Evolutionary conservation across 1,140 invertebrate genomes (phyloP), one percentile per base, ranked within the genome.

Genomic region (Ericerus pela): DNA sequence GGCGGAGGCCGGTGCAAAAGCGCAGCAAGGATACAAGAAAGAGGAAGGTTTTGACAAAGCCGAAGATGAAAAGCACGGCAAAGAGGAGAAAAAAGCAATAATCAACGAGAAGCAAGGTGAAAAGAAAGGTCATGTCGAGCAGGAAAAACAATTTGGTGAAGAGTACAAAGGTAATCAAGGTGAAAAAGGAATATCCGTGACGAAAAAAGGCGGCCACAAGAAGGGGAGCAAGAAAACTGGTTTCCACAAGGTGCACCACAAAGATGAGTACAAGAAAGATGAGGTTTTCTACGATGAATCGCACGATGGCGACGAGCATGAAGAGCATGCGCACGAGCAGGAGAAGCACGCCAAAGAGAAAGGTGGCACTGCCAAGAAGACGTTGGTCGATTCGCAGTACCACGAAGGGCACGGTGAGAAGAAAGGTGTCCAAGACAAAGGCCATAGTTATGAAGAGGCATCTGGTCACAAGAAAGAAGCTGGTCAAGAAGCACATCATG

Each of bases 251-350:
- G 78, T 76, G 0, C 77, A 78, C 59, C 77, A 78, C 58, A 80
- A 80, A 57, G 79, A 80, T 61, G 79, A 80, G 61, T 73, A 75
- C 61, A 77, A 78, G 53, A 79, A 78, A 64, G 75, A 76, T 10
- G 76, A 79, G 62, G 77, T 74, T 59, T 81, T 74, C 69, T 80
- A 78, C 58, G 79, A 81, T 54, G 78, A 79, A 60, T 73, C 74
- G 16, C 74, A 79, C 60, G 76, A 79, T 60, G 77, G 77, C 62
- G 76, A 73, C 0, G 75, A 76, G 51, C 70, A 73, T 43, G 72
- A 73, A 52, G 68, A 78, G 29, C 68, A 72, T 37, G 72, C 70
- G 16, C 72, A 64, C 26, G 55, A 61, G n/a, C 47, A 60, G 0
- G 54, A 60, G n/a, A 51, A 60, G 12, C 62, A 64, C 52, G 52